Evolutionary conservation across 2,113 vertebrate genomes (phyloP).

Genomic region (Chelonoidis abingdonii): DNA sequence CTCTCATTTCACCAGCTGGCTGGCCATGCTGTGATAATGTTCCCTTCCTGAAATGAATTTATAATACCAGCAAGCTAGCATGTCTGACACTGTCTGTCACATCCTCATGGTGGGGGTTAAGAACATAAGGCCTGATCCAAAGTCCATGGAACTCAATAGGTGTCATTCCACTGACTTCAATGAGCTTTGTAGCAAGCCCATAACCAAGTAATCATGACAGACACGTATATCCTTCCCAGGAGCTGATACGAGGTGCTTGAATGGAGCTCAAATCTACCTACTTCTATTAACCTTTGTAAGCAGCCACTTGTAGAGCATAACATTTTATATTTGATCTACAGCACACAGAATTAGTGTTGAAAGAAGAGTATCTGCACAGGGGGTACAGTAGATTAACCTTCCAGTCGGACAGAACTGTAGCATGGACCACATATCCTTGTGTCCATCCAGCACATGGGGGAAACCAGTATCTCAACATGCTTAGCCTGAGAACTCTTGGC

Average conservation of each 20-base stretch:
- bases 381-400: not conserved
- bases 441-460: not conserved
- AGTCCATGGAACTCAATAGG: no score
- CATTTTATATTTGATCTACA: not conserved
- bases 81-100: not conserved
- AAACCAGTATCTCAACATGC: not conserved
- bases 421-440: not conserved
- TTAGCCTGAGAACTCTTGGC: not conserved
- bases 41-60: not conserved
- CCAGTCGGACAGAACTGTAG: not conserved
- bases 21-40: slow-evolving; percentile 14
- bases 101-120: not conserved
- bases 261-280: not conserved
- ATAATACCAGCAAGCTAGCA: not conserved
- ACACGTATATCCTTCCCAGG: not conserved
- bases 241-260: not conserved
- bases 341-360: not conserved
- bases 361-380: not conserved
- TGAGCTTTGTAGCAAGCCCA: not conserved
- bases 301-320: no score
- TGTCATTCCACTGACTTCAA: no score
- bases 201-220: not conserved
- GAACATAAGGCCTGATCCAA: not conserved
- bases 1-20: slow-evolving; percentile 1
- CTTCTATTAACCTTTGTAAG: not conserved